Conservation (phyloP, 2,113 vertebrate genomes). For the Asarcornis scutulata region DNA sequence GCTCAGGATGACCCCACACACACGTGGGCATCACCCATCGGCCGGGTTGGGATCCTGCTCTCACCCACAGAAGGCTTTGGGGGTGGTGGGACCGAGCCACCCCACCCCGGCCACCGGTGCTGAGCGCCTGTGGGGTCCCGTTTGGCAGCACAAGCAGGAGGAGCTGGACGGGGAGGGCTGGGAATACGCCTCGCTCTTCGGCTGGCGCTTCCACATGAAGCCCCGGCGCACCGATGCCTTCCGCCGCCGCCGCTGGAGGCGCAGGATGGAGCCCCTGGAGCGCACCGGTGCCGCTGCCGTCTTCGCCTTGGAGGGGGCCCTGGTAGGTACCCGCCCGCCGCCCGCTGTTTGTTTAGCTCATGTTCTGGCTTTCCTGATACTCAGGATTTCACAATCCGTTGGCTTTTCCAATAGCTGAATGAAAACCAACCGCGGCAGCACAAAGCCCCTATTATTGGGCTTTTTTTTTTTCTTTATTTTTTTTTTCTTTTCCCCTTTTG, state of each 20-base stretch:
- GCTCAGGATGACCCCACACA: too few relatives aligned
- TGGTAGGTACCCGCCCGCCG: conserved; percentile 77
- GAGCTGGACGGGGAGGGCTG: conserved; percentile 89
- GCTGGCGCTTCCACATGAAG: conserved; percentile 94
- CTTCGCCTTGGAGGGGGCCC: conserved; percentile 93
- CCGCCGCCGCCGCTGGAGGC: conserved; percentile 91
- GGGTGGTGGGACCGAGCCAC: background rate
- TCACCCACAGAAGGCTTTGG: background rate
- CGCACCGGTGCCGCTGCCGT: conserved; percentile 90
- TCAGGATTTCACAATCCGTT: conserved; percentile 70
- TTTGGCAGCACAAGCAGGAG: conserved; percentile 84
- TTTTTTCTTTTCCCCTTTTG: background rate
- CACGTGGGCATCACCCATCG: accelerated
- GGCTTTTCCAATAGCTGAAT: conserved; percentile 61
- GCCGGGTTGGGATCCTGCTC: accelerated
- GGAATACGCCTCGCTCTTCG: conserved; percentile 96
- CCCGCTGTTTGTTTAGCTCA: conserved; percentile 65
- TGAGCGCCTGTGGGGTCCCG: accelerated
- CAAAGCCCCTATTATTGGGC: conserved; percentile 68
- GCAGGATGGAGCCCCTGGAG: conserved; percentile 94
- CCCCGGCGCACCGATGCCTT: conserved; percentile 89
- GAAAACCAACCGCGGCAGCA: conserved; percentile 41
- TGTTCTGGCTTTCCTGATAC: conserved; percentile 63
- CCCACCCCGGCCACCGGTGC: background rate
- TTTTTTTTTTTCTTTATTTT: background rate